These are phyloP conservation scores for Sylvia borin DNA, from an alignment of 2,797 vertebrate genomes.

Conservation along the genomic window DNA sequence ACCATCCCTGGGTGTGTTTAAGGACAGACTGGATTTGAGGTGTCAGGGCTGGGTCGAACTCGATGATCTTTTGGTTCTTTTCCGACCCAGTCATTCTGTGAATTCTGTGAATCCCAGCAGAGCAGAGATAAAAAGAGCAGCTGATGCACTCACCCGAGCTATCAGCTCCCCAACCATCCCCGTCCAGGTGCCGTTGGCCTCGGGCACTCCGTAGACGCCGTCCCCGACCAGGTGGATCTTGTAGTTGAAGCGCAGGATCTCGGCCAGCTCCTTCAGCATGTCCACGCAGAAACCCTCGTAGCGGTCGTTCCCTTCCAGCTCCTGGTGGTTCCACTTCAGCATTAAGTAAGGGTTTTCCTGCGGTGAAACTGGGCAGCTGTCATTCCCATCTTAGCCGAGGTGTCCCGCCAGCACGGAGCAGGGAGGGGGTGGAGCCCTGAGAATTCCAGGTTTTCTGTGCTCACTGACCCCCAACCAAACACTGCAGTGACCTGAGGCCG, in stretches of 20 bases:
- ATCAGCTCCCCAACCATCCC: conserved; percentile 99
- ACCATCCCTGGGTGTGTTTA: too few relatives aligned
- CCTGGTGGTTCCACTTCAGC: conserved; percentile 93
- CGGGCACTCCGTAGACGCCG: conserved; percentile 90
- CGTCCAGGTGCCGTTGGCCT: conserved; percentile 93
- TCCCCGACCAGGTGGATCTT: conserved; percentile 94
- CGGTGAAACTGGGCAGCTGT: conserved; percentile 84
- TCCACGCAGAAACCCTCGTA: conserved; percentile 98
- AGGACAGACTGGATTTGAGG: neutral
- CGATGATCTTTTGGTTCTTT: neutral
- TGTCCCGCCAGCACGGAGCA: neutral
- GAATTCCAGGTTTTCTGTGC: neutral
- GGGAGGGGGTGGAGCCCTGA: neutral
- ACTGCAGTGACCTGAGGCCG: neutral
- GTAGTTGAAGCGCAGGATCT: conserved; percentile 95
- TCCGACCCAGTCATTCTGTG: neutral
- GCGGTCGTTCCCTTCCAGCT: conserved; percentile 92
- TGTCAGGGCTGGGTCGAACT: neutral
- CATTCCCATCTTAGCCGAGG: conserved; percentile 78
- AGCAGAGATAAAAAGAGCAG: neutral
- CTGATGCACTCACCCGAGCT: conserved; percentile 84
- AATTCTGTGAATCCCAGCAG: neutral
- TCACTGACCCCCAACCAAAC: neutral
- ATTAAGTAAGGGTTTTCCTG: conserved; percentile 99
- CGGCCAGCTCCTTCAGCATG: conserved; percentile 94